Evolutionary conservation across 92 coral and sea anemone species (phyloP).

Genomic region (Pocillopora grandis): DNA sequence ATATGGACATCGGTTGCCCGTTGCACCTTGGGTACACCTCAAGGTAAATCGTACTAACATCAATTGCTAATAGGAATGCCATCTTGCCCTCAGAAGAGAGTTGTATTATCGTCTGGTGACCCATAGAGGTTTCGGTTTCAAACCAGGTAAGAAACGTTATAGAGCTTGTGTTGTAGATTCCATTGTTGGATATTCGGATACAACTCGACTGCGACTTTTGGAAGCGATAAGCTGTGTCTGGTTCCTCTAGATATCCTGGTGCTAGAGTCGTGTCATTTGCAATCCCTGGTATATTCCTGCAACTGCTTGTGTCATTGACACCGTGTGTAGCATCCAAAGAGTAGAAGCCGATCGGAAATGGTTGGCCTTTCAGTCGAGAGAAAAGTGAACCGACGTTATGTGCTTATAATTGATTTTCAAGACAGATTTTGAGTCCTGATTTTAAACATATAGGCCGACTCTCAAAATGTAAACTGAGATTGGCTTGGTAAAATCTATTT

Average conservation of each 20-base stretch:
- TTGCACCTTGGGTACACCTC: not conserved
- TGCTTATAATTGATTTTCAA: not conserved
- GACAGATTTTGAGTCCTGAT: too few species aligned
- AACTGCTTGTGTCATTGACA: constrained; percentile 12
- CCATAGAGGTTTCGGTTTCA: not conserved
- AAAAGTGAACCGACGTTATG: not conserved
- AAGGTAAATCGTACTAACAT: not conserved
- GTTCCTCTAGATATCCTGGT: not conserved
- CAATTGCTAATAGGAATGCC: constrained; percentile 1
- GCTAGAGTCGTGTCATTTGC: not conserved
- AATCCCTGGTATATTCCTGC: constrained; percentile 10
- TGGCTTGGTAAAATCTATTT: too few species aligned
- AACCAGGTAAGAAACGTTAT: constrained; percentile 1
- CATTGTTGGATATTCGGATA: not conserved
- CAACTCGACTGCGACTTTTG: not conserved
- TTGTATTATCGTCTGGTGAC: constrained; percentile 6
- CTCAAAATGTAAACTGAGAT: too few species aligned
- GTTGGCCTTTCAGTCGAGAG: not conserved
- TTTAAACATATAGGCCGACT: too few species aligned
- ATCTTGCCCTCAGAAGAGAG: constrained; percentile 1
- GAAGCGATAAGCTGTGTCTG: not conserved
- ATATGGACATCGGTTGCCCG: not conserved
- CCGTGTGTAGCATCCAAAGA: not conserved
- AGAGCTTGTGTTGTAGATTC: not conserved
- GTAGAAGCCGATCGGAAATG: not conserved